Conservation (phyloP, 2,113 vertebrate species). For the Neomonachus schauinslandi region DNA sequence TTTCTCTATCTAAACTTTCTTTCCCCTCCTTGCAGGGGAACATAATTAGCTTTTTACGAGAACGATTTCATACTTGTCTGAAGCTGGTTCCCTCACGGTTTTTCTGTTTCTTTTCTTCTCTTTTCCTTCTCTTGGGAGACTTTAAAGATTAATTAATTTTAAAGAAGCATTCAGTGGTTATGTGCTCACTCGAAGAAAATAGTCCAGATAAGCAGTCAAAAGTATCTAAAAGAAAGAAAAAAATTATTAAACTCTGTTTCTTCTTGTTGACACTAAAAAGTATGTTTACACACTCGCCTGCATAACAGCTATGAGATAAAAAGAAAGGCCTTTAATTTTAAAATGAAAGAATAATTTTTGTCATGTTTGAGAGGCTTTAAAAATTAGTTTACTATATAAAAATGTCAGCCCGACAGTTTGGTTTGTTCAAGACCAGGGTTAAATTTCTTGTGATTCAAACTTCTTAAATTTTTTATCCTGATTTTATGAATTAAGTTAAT, state of each 20-base stretch:
- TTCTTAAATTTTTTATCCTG: not conserved
- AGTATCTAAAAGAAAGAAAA: conserved; percentile 36
- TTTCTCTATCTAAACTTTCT: conserved; percentile 44
- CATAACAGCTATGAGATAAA: not conserved
- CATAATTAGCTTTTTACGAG: conserved; percentile 45
- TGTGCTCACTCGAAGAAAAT: not conserved
- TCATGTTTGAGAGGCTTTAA: conserved; percentile 39
- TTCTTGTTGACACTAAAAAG: conserved; percentile 35
- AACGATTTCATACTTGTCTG: conserved; percentile 16
- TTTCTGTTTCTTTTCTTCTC: not conserved
- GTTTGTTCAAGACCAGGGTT: not conserved
- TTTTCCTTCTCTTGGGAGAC: conserved; percentile 27
- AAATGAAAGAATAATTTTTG: conserved; percentile 50
- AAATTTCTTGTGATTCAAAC: conserved; percentile 38
- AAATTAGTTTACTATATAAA: conserved; percentile 47
- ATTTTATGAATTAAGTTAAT: conserved; percentile 50
- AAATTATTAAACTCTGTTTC: conserved; percentile 34
- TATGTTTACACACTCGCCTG: conserved; percentile 39
- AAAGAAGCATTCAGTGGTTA: conserved; percentile 17
- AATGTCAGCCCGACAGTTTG: not conserved
- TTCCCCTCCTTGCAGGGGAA: not conserved
- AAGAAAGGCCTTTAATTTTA: conserved; percentile 44
- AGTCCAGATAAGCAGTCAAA: conserved; percentile 41
- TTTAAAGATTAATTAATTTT: conserved; percentile 53
- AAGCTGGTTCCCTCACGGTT: not conserved